Base-by-base conservation (phyloP, 2,113 vertebrate genomes). In the Rhinichthys klamathensis region DNA sequence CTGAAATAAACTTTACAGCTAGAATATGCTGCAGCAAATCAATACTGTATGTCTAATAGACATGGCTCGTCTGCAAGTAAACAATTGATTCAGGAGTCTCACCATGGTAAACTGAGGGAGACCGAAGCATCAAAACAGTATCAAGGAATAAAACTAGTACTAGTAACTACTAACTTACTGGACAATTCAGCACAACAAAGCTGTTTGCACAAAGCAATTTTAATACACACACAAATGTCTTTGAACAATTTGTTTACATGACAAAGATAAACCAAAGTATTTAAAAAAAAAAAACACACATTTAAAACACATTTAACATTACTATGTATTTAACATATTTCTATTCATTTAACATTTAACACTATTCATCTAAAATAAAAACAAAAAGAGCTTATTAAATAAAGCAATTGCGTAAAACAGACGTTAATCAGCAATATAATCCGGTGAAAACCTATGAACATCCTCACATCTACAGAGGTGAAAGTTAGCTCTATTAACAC, bases 181-280 rank as follows among this genome's bases (percentile, higher is more conserved):
- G 23, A 73, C 5, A 46, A n/a, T 75, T 75, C 46, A 80, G 15
- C n/a, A 80, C 35, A 80, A 63, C 35, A 80, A 79, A 58, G 12
- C 38, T 2, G 8, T 79, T 79, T 79, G 35, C 35, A 61, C 38
- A 80, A 63, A 80, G 18, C n/a, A 65, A 8, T 27, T 80, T 80
- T 63, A 63, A 79, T 79, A 79, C 32, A 61, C 54, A n/a, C 2
- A 73, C 23, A 74, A 49, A 78, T 78, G 21, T 41, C 15, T 30
- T 54, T 0, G 35, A 77, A 35, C 5, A 13, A 3, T 0, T 30
- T 5, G 30, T 56, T 56, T 30, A 35, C 51, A 35, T 23, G 21
- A 32, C 15, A 76, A 78, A 58, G 51, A 63, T 16, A 46, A 58
- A 58, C 2, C n/a, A 49, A 74, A 74, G 2, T 13, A 74, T 46